Evolutionary conservation across 2,888 invertebrate species (phyloP).

Genomic region (Anarsia innoxiella): DNA sequence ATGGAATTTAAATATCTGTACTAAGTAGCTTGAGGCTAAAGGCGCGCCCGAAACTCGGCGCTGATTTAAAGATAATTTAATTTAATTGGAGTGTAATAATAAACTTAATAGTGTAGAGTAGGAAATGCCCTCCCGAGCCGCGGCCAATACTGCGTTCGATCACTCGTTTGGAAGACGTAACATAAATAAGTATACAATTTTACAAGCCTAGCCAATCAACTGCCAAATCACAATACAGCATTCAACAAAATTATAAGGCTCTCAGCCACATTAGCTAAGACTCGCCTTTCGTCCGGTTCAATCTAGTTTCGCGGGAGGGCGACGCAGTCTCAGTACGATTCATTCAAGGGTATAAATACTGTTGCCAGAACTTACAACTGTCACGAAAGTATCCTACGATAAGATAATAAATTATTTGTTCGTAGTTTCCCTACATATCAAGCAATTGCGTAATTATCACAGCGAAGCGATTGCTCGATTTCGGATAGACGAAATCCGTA

Average conservation of each 20-base stretch:
- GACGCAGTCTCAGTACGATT: conserved; percentile 30
- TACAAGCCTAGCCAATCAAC: too few species aligned
- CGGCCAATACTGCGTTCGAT: conserved; percentile 48
- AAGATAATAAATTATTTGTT: neutral
- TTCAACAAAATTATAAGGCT: conserved; percentile 5
- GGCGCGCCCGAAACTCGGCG: conserved; percentile 3
- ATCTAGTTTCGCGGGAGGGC: conserved; percentile 33
- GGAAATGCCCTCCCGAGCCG: conserved; percentile 63
- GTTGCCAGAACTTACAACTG: too few species aligned
- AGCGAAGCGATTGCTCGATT: too few species aligned
- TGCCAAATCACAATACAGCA: conserved; percentile 4
- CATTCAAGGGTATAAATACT: conserved; percentile 11
- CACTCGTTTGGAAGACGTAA: conserved; percentile 29
- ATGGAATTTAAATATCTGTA: neutral
- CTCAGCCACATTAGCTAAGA: too few species aligned
- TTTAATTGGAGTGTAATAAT: conserved; percentile 58
- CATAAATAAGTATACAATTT: conserved; percentile 5
- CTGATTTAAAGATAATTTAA: conserved; percentile 18
- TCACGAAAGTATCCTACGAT: conserved; percentile 5
- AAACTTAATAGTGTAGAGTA: conserved; percentile 66
- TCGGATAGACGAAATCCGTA: too few species aligned
- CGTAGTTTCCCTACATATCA: conserved; percentile 1
- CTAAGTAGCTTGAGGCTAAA: neutral
- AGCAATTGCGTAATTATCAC: conserved; percentile 7
- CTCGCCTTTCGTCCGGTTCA: too few species aligned